These are phyloP conservation scores for Otus scops DNA, from an alignment of 2,797 vertebrate species.

Conservation along the genomic window DNA sequence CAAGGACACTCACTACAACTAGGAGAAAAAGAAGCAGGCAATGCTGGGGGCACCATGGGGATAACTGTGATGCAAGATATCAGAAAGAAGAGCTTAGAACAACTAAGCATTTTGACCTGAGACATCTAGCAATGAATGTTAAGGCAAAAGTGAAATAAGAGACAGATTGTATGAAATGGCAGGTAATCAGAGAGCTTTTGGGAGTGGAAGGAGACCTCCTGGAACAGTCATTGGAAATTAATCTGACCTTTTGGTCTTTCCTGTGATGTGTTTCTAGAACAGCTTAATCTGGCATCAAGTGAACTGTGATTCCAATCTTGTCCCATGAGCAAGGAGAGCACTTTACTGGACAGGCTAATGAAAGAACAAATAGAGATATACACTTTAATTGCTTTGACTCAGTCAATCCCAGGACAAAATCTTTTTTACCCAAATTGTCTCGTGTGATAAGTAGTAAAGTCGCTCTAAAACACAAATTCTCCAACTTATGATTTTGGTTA, in stretches of 20 bases:
- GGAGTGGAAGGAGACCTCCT: not conserved
- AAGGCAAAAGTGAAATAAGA: not conserved
- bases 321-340: not conserved
- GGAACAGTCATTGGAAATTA: not conserved
- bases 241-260: not conserved
- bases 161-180: not conserved
- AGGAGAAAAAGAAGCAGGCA: not conserved
- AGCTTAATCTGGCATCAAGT: not conserved
- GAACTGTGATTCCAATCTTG: not conserved
- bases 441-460: not conserved
- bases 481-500: not conserved
- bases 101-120: not conserved
- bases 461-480: not conserved
- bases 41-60: not conserved
- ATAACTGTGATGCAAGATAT: not conserved
- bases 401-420: not conserved
- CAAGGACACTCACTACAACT: not conserved
- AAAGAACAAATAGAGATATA: not conserved
- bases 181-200: not conserved
- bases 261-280: not conserved
- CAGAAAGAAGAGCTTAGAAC: not conserved
- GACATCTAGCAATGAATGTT: not conserved
- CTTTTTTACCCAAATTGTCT: not conserved
- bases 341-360: not conserved
- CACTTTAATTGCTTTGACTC: not conserved